Base-by-base conservation (phyloP, 2,113 vertebrate species). In the Scophthalmus maximus region DNA sequence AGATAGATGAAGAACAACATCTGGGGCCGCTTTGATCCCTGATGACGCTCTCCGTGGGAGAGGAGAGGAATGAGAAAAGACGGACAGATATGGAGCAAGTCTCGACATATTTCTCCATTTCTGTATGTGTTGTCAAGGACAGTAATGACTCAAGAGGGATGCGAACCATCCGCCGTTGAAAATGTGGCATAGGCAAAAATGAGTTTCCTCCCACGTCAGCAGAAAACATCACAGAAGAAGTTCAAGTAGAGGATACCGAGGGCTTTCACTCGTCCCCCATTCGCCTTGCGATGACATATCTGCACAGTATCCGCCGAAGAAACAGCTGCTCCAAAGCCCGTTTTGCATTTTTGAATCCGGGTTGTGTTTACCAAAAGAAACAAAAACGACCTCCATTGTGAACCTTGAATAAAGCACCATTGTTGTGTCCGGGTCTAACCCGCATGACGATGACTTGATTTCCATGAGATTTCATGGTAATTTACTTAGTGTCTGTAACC, bases 1-100 rank as follows among this genome's bases (percentile, higher is more conserved):
- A 87, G 79, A 87, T 73, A 71, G 57, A 58, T 87, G 68, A 87
- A 50, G 67, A 79, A 44, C 68, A 81, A 90, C 84, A 90, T 89
- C 87, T 87, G 88, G 76, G 77, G 73, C 36, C 70, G 81, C 78
- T 84, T 82, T 85, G 79, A 90, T 85, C 73, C 42, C 68, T 27
- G 68, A 86, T 55, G 70, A 72, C n/a, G n/a, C 49, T 78, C 68
- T 29, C 53, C n/a, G 47, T 72, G 67, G 71, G 65, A 83, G 71
- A 76, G 55, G 55, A 53, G 72, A 60, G 11, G 27, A 29, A 46
- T 3, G 8, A 22, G 18, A 18, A 44, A 56, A 32, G 47, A 58
- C 20, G 0, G 36, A 60, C 36, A 25, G 42, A 56, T 29, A 34
- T 1, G n/a, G 25, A 56, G 56, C 29, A 22, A 71, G 67, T 50